Evolutionary conservation across 2,888 invertebrate genomes (phyloP), one percentile per base, ranked within the genome.

Genomic region (Drosophila rubida): DNA sequence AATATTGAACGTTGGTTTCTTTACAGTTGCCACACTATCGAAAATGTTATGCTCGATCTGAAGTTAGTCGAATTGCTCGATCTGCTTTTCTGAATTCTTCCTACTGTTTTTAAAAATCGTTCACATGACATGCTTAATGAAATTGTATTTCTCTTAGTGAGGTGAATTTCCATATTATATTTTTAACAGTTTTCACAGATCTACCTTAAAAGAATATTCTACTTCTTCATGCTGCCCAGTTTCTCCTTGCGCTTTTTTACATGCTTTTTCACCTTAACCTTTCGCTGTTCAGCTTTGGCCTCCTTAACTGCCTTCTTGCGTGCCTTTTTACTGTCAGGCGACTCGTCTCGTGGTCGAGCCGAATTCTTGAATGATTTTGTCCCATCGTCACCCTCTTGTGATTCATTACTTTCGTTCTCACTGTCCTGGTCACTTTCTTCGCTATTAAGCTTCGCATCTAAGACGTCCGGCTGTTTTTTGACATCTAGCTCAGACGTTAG

Each of bases 221-320:
- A 90, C 42, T 93, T 93, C 60, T 92, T 93, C 2, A 73, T 55
- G 9, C 55, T 80, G 4, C 91, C 89, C 13, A 93, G 68, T 90
- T 95, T 96, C 89, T 97, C 97, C 89, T 96, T 95, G 74, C 96
- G 93, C 89, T 98, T 99, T 90, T 99, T 99, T 0, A 98, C 92
- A 91, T 98, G 97, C 91, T 99, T 99, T 84, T 97, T 98, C 0
- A 96, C 94, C 93, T 99, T 99, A 0, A 93, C 93, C 93, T 97
- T 96, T 49, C 98, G 93, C 88, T 95, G 97, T 78, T 98, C 97
- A 0, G 98, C 96, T 88, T 97, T 95, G 53, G 95, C 95, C 53
- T 97, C 96, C 92, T 98, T 98, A 0, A 98, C 93, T 0, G 95
- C 95, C 85, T 97, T 96, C 89, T 99, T 99, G 27, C 99, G 94